Base-by-base conservation (phyloP, 2,797 vertebrate species). In the Podargus strigoides region DNA sequence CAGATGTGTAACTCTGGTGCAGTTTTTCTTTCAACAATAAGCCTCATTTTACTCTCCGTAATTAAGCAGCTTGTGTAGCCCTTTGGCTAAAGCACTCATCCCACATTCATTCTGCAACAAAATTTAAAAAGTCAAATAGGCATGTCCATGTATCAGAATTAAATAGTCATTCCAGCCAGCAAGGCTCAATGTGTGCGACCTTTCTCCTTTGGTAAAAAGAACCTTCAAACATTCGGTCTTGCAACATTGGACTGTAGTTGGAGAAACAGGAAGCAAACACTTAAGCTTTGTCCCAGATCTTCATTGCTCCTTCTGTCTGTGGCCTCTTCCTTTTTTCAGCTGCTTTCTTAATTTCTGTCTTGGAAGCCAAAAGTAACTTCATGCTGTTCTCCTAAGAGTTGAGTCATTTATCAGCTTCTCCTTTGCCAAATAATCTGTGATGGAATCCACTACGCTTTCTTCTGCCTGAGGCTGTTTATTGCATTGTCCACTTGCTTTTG, bases 291-390 rank as follows among this genome's bases (percentile, higher is more conserved):
- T 94, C 59, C 82, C 77, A 86, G 63, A 78, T 90, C 85, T 69
- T 53, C 52, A n/a, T 30, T 76, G 76, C 91, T 78, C 14, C 81
- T 85, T 94, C 66, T 88, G 39, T 72, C 59, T 84, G 36, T 88
- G 76, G 58, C 21, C 2, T 93, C 87, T 94, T 94, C 87, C 85
- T 73, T 95, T 91, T 94, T 92, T 93, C 47, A 89, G 13, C 88
- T 92, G 59, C 76, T 85, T 94, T 91, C 76, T 79, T 85, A 63
- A 89, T 92, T 89, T 94, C 60, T 93, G 73, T 72, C 69, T 85
- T 93, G 87, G 85, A 95, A 94, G 73, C 79, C 62, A 69, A 41
- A 87, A 91, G 89, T 75, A 85, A 73, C 52, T 91, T 92, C 56
- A 53, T 89, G 47, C 44, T 73, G n/a, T 73, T 95, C 85, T 91